phyloP scores from a whole-genome alignment of 2,888 invertebrate genomes.

The Drosophila monieri region DNA sequence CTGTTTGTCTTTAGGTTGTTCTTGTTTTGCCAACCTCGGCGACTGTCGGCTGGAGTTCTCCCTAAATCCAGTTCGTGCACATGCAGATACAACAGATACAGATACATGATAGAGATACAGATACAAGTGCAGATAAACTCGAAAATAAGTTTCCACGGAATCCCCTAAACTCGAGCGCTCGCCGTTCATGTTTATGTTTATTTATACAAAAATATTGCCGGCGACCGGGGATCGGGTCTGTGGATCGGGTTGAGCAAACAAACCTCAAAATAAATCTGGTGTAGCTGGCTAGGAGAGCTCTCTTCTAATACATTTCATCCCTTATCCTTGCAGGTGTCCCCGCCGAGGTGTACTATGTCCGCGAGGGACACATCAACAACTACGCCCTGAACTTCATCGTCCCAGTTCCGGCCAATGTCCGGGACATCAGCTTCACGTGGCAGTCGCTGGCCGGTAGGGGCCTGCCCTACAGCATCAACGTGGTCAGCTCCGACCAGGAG shows the following conservation, averaged over 20 bases:
- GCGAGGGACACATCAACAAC: conserved; percentile 94
- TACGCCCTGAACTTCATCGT: conserved; percentile 95
- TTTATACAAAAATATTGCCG: conserved; percentile 58
- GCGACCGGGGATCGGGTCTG: conserved; percentile 42
- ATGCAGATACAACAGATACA: conserved; percentile 38
- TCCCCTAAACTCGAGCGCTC: conserved; percentile 64
- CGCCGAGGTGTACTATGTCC: conserved; percentile 94
- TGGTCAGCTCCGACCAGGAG: conserved; percentile 90
- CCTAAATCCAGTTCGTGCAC: conserved; percentile 36
- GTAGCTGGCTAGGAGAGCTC: conserved; percentile 3
- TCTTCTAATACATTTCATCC: neutral
- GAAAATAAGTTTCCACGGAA: conserved; percentile 71
- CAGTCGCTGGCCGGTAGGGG: conserved; percentile 92
- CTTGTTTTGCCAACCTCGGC: conserved; percentile 35
- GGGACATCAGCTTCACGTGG: conserved; percentile 95
- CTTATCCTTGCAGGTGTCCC: conserved; percentile 88
- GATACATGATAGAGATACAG: conserved; percentile 20
- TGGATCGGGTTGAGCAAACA: conserved; percentile 53
- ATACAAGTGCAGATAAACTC: conserved; percentile 56
- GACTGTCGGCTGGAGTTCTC: conserved; percentile 12
- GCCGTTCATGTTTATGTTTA: conserved; percentile 66
- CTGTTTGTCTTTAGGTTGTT: conserved; percentile 28
- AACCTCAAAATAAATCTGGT: conserved; percentile 30
- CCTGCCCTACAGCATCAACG: conserved; percentile 91
- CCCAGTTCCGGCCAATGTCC: conserved; percentile 92